Evolutionary conservation across 2,113 vertebrate species (phyloP), one percentile per base, ranked within the genome.

Genomic region (Urocolius indicus): DNA sequence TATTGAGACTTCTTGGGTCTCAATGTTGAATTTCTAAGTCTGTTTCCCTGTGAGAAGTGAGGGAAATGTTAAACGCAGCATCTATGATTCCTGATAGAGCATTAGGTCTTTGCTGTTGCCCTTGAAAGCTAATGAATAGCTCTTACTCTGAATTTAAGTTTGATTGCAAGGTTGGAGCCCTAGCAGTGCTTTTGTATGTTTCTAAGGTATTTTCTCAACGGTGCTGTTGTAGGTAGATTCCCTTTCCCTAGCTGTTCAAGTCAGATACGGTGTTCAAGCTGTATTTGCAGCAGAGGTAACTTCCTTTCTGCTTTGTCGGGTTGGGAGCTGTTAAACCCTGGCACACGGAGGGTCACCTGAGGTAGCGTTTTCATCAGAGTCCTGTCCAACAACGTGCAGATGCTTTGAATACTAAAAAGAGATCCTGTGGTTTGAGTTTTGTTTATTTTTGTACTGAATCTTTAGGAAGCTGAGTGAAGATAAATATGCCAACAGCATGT

Each of bases 361-460:
- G 57, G 38, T 16, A 63, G 45, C 1, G 1, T 84, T 91, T 88
- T 87, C 26, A 30, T n/a, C 41, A 57, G 41, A 34, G 23, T 68
- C 54, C 17, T 22, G 14, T 82, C 26, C 49, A 67, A 26, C 67
- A 65, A 15, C 3, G 0, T 3, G 4, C 0, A 7, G 66, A n/a
- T 69, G 55, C 80, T 80, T 80, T 62, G 45, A 61, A 69, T 74
- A 22, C 34, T 87, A 24, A 84, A 45, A 61, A 58, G 48, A 52
- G 52, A 62, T 92, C 65, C 57, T 30, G 55, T 77, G 52, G 32
- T 55, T 55, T 71, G 52, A 61, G 58, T 72, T 71, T 54, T 94
- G 43, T 94, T 94, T 94, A 26, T 92, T 94, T 88, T 74, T 63
- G 57, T 67, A n/a, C 34, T n/a, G 68, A 23, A 16, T 78, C 84